Conservation (phyloP, 2,888 invertebrate genomes). For the Lepidonotus clava region DNA sequence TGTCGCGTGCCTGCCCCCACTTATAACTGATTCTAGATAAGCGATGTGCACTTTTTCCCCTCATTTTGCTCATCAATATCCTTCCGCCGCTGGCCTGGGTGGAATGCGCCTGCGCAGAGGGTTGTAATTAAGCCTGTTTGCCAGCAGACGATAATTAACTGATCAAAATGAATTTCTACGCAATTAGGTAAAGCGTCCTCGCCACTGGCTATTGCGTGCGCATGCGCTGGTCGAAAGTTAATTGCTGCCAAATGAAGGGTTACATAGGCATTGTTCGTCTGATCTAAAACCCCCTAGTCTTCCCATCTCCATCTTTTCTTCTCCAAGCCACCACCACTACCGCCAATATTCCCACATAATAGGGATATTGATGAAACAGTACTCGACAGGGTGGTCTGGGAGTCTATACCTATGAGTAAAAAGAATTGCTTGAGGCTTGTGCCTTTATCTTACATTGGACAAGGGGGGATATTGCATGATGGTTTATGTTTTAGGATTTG, state of each 20-base stretch:
- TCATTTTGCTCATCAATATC: background rate
- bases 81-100: background rate
- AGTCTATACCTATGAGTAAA: no score
- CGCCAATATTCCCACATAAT: no score
- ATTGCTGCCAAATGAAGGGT: slow-evolving; percentile 4
- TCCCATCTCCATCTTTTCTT: background rate
- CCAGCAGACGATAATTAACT: background rate
- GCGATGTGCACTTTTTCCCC: background rate
- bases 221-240: slow-evolving; percentile 19
- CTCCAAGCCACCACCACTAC: no score
- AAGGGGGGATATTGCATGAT: no score
- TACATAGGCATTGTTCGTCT: background rate
- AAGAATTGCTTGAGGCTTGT: no score
- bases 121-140: slow-evolving; percentile 36
- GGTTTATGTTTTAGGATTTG: no score
- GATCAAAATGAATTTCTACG: slow-evolving; percentile 38
- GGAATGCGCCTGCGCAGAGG: slow-evolving; percentile 27
- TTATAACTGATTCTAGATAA: background rate
- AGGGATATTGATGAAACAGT: no score
- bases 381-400: no score
- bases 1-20: background rate
- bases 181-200: background rate
- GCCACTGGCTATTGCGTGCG: background rate
- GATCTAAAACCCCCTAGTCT: background rate
- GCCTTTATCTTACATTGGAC: no score